Evolutionary conservation across 2,113 vertebrate genomes (phyloP).

Genomic region (Ictalurus punctatus): DNA sequence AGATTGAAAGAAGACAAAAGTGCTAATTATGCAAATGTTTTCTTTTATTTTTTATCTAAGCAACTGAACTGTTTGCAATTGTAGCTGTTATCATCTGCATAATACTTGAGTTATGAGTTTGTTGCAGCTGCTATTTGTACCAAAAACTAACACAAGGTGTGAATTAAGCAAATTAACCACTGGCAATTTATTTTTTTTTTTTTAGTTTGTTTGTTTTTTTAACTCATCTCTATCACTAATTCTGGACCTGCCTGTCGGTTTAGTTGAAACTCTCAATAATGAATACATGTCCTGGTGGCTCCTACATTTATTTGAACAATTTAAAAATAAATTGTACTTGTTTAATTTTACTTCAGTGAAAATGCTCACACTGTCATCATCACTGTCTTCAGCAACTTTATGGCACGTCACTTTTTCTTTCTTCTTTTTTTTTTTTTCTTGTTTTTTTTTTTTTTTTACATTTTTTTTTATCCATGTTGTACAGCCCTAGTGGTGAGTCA

Average conservation of each 20-base stretch:
- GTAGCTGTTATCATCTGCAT: neutral
- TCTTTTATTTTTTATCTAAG: neutral
- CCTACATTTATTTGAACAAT: neutral
- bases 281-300: neutral
- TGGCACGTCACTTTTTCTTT: neutral
- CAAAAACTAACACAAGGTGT: neutral
- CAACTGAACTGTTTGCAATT: neutral
- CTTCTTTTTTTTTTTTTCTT: too few relatives aligned
- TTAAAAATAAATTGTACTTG: neutral
- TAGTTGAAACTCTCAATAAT: neutral
- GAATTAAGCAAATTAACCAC: neutral
- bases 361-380: neutral
- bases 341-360: neutral
- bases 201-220: neutral
- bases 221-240: neutral
- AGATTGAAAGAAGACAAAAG: neutral
- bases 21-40: neutral
- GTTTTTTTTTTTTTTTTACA: too few relatives aligned
- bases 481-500: slow-evolving; percentile 34
- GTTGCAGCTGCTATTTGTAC: neutral
- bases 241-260: neutral
- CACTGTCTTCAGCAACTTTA: neutral
- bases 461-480: too few relatives aligned
- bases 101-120: neutral
- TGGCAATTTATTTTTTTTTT: neutral